Percentiles rank a stretch among this genome's conserved stretches.
Evolutionary conservation across 2,888 invertebrate species (phyloP).

Genomic region (Melinaea menophilus): DNA sequence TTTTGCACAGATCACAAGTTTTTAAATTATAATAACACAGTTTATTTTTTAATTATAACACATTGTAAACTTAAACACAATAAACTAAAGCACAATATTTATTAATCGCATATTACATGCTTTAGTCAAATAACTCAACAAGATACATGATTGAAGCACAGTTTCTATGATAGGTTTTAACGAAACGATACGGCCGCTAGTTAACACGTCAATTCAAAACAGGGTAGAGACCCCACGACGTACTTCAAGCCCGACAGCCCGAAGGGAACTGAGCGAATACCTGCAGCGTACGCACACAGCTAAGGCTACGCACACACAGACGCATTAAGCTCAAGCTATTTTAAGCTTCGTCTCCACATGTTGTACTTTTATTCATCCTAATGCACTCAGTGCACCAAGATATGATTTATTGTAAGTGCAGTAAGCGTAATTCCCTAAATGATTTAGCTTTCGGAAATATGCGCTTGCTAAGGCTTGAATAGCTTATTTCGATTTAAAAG

Average conservation of each 20-base stretch:
- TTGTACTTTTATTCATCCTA: slow-evolving; percentile 34
- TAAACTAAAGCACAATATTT: not conserved
- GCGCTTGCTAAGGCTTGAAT: slow-evolving; percentile 5
- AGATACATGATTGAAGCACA: not conserved
- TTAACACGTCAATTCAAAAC: slow-evolving; percentile 21
- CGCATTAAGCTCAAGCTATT: slow-evolving; percentile 51
- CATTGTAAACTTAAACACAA: not conserved
- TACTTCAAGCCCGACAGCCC: slow-evolving; percentile 47
- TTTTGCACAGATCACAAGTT: slow-evolving; percentile 6
- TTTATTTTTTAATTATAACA: not conserved
- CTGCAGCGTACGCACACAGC: slow-evolving; percentile 73
- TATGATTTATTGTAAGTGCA: slow-evolving; percentile 19
- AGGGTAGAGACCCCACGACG: slow-evolving; percentile 31
- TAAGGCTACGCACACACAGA: slow-evolving; percentile 51
- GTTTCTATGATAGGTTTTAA: slow-evolving; percentile 8
- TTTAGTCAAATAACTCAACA: not conserved
- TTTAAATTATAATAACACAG: not conserved
- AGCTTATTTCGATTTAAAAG: not conserved
- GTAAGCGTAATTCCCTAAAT: slow-evolving; percentile 22
- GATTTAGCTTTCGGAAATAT: slow-evolving; percentile 10
- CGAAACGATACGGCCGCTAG: slow-evolving; percentile 22
- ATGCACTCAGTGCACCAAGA: slow-evolving; percentile 34
- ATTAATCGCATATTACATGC: not conserved
- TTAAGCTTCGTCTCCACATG: slow-evolving; percentile 61
- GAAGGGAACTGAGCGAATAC: slow-evolving; percentile 70